These are phyloP conservation scores for Rhyzopertha dominica DNA, from an alignment of 1,140 invertebrate species.

Conservation along the genomic window DNA sequence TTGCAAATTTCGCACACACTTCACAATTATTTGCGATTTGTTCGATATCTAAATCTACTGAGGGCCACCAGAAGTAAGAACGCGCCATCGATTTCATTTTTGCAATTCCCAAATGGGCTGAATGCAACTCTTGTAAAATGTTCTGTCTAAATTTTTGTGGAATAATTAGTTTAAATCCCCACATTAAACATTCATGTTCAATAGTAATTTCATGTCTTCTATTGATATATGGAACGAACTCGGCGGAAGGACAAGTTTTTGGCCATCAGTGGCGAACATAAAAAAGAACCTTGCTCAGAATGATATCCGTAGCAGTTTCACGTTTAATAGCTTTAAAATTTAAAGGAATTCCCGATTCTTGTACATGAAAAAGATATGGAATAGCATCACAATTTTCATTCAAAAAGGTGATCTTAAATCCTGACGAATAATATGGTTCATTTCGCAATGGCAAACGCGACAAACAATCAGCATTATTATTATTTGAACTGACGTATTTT, in stretches of 20 bases:
- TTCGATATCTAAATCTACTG: slow-evolving; percentile 13
- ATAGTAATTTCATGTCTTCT: slow-evolving; percentile 12
- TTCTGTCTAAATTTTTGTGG: slow-evolving; percentile 11
- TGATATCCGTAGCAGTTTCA: slow-evolving; percentile 11
- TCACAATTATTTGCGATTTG: slow-evolving; percentile 7
- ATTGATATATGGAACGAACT: neutral
- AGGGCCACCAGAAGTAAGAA: slow-evolving; percentile 11
- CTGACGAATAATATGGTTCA: slow-evolving; percentile 19
- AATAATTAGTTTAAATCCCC: slow-evolving; percentile 4
- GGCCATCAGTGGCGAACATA: neutral
- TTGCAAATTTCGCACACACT: slow-evolving; percentile 6
- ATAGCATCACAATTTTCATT: no score
- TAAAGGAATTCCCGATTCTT: slow-evolving; percentile 14
- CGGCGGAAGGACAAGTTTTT: neutral
- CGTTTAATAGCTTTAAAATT: slow-evolving; percentile 18
- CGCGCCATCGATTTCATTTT: slow-evolving; percentile 17
- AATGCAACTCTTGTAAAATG: slow-evolving; percentile 7
- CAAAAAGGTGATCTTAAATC: slow-evolving; percentile 24
- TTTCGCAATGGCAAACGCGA: slow-evolving; percentile 4
- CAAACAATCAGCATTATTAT: slow-evolving; percentile 10
- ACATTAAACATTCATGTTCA: slow-evolving; percentile 2
- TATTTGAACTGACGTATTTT: slow-evolving; percentile 2
- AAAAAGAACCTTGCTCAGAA: slow-evolving; percentile 14
- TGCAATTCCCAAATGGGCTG: slow-evolving; percentile 12
- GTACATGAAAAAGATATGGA: slow-evolving; percentile 6